Evolutionary conservation across 2,797 vertebrate species (phyloP).

Genomic region (Phoxinus dragarum): DNA sequence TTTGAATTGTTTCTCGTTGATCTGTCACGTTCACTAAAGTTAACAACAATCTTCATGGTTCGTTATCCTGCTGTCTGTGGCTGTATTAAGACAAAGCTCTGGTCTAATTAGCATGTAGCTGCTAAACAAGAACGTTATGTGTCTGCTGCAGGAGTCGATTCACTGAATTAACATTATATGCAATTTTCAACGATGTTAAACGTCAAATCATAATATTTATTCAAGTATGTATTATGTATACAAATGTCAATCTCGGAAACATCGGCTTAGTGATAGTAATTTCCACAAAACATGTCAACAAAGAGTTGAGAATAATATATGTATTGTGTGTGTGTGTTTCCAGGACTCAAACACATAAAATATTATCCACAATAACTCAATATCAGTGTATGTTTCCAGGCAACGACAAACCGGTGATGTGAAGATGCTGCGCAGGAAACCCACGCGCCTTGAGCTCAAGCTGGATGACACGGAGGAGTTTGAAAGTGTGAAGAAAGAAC

Average conservation of each 20-base stretch:
- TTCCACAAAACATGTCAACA: too few relatives aligned
- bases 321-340: too few relatives aligned
- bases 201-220: not conserved
- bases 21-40: not conserved
- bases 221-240: not conserved
- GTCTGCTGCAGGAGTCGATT: not conserved
- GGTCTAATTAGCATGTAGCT: slow-evolving; percentile 31
- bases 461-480: slow-evolving; percentile 96
- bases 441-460: slow-evolving; percentile 93
- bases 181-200: not conserved
- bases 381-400: not conserved
- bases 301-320: not conserved
- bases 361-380: not conserved
- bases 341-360: not conserved
- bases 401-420: slow-evolving; percentile 2
- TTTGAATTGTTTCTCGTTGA: not conserved
- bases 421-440: slow-evolving; percentile 90
- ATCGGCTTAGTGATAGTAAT: too few relatives aligned
- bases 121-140: slow-evolving; percentile 19
- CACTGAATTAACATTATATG: not conserved
- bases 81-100: not conserved
- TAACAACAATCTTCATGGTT: not conserved
- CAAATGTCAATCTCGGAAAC: not conserved
- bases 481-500: slow-evolving; percentile 91
- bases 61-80: not conserved